Percentiles rank a stretch among this genome's conserved stretches.
These are phyloP conservation scores for Puma concolor DNA, from an alignment of 2,113 vertebrate genomes.

Conservation along the genomic window DNA sequence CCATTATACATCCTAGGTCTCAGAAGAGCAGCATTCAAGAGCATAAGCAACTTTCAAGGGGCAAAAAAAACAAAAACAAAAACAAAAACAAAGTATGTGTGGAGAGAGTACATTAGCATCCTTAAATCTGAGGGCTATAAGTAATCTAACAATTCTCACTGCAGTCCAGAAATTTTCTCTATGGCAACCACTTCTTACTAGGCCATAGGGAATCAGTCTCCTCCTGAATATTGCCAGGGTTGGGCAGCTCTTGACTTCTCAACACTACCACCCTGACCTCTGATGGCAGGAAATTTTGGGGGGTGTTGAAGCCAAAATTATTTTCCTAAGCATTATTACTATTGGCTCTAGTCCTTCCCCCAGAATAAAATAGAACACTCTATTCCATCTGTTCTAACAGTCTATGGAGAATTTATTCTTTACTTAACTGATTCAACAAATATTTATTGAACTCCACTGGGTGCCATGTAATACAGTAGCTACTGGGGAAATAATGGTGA, in stretches of 20 bases:
- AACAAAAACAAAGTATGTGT: not conserved
- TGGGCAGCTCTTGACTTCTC: not conserved
- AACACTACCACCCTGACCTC: not conserved
- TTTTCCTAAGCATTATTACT: not conserved
- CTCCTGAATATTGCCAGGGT: not conserved
- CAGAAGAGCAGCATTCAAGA: not conserved
- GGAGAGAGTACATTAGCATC: not conserved
- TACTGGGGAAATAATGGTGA: not conserved
- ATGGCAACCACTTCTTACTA: not conserved
- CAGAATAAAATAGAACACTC: constrained; percentile 17
- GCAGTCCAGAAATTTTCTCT: not conserved
- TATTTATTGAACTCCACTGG: not conserved
- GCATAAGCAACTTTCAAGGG: not conserved
- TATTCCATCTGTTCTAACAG: not conserved
- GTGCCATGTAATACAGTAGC: not conserved
- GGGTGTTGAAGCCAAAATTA: not conserved
- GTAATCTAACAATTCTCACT: not conserved
- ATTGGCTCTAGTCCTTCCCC: not conserved
- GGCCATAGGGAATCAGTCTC: not conserved
- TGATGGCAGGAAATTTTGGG: not conserved
- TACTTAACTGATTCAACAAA: constrained; percentile 17
- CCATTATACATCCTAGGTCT: not conserved
- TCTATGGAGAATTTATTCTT: not conserved
- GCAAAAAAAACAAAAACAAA: not conserved
- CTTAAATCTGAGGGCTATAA: not conserved